phyloP scores from a whole-genome alignment of 1,140 invertebrate species.

The Drosophila kurseongensis region DNA sequence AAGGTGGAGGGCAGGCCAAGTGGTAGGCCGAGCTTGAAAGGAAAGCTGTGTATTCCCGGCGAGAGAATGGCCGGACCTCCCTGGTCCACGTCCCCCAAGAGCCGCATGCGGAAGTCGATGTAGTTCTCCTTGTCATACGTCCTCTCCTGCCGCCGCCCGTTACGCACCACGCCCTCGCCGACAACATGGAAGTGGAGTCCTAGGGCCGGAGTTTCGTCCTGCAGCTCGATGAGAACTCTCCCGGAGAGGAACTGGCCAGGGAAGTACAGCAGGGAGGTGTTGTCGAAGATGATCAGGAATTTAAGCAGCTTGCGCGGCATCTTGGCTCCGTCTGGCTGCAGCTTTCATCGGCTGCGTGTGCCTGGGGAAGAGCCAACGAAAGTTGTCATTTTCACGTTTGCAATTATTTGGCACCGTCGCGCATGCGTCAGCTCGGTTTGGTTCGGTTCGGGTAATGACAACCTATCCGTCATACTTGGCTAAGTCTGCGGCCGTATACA shows the following conservation, averaged over 20 bases:
- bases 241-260: conserved; percentile 96
- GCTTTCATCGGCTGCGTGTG: conserved; percentile 17
- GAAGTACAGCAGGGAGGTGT: conserved; percentile 96
- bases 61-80: conserved; percentile 92
- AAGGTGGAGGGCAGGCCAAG: conserved; percentile 96
- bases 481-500: conserved; percentile 13
- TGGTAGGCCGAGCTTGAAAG: conserved; percentile 96
- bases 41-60: conserved; percentile 97
- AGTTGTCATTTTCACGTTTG: background rate
- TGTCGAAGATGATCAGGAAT: conserved; percentile 97
- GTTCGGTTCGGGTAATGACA: conserved; percentile 21
- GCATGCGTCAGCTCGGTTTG: conserved; percentile 14
- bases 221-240: conserved; percentile 94
- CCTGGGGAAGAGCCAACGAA: conserved; percentile 11
- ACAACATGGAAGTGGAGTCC: conserved; percentile 97
- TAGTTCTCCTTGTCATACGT: conserved; percentile 97
- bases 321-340: conserved; percentile 20
- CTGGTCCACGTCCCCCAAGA: conserved; percentile 94
- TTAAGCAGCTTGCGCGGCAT: conserved; percentile 95
- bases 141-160: conserved; percentile 90
- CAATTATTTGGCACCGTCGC: conserved; percentile 25
- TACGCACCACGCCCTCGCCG: conserved; percentile 95
- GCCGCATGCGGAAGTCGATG: conserved; percentile 96
- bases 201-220: conserved; percentile 95
- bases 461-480: conserved; percentile 38